phyloP scores from a whole-genome alignment of 2,888 invertebrate genomes.

The Papilio elwesi region DNA sequence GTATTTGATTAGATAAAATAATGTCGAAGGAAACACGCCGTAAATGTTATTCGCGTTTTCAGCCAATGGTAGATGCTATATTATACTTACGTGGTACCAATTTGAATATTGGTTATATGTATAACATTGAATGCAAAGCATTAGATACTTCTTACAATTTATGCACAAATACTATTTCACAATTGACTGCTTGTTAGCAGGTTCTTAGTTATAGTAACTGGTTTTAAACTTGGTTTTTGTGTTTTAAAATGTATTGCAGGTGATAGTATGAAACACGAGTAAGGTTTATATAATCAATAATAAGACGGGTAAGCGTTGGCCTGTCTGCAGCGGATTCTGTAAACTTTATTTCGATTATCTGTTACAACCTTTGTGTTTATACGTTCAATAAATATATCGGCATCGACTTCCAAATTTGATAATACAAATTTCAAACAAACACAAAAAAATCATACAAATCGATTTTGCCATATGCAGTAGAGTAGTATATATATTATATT shows the following conservation, averaged over 20 bases:
- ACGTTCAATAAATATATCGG: too few relatives aligned
- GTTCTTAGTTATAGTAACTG: background rate
- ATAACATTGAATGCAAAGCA: background rate
- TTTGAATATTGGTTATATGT: background rate
- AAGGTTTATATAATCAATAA: conserved; percentile 46
- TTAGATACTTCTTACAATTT: background rate
- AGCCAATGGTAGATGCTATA: background rate
- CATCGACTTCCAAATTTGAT: too few relatives aligned
- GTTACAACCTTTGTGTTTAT: too few relatives aligned
- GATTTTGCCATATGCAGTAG: too few relatives aligned
- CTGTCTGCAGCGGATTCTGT: too few relatives aligned
- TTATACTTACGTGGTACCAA: background rate
- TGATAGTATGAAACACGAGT: conserved; percentile 53
- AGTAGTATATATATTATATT: too few relatives aligned
- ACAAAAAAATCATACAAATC: too few relatives aligned
- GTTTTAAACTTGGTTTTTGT: too few relatives aligned
- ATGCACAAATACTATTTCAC: background rate
- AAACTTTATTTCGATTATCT: too few relatives aligned
- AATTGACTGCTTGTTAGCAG: too few relatives aligned
- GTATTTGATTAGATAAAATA: conserved; percentile 29
- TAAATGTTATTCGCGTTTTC: conserved; percentile 7
- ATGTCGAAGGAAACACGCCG: conserved; percentile 26
- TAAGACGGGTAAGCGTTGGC: conserved; percentile 29
- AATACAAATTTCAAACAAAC: too few relatives aligned
- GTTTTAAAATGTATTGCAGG: conserved; percentile 49